A percentile compares a stretch with the other conserved stretches of the same genome.
phyloP scores from a whole-genome alignment of 2,113 vertebrate species.

The Lasiurus cinereus region DNA sequence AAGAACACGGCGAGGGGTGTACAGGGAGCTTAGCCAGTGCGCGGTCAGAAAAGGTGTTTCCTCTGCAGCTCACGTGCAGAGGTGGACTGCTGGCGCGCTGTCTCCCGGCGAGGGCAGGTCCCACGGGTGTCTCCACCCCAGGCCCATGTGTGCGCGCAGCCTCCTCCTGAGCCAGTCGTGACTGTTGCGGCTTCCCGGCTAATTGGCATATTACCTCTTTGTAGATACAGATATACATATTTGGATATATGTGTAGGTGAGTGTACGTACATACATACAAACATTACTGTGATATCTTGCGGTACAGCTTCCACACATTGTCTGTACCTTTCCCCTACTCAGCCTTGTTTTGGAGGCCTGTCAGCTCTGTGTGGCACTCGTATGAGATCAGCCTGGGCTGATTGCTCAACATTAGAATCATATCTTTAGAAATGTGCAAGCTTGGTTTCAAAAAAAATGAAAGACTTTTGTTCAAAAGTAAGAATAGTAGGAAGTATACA shows the following conservation, averaged over 20 bases:
- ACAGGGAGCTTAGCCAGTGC: no score
- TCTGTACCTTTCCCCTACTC: neutral
- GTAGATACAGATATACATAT: no score
- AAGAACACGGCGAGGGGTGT: no score
- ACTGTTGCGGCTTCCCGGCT: no score
- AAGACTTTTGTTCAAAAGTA: slow-evolving; percentile 24
- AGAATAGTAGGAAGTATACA: neutral
- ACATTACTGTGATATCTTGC: neutral
- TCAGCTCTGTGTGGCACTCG: neutral
- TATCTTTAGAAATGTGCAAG: neutral
- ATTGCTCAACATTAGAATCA: neutral
- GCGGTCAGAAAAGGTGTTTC: no score
- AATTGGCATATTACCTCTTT: no score
- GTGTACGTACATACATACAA: rapidly evolving
- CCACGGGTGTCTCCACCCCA: no score
- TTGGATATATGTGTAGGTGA: neutral
- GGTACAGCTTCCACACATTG: neutral
- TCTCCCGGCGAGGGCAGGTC: no score
- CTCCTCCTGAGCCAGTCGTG: no score
- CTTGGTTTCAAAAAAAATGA: neutral
- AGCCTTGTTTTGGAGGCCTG: neutral
- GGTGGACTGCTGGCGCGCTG: no score
- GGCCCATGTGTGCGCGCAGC: no score
- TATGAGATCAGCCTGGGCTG: neutral
- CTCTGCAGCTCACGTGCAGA: no score